These are phyloP conservation scores for Lophius americanus DNA, from an alignment of 2,797 vertebrate genomes.

Conservation along the genomic window DNA sequence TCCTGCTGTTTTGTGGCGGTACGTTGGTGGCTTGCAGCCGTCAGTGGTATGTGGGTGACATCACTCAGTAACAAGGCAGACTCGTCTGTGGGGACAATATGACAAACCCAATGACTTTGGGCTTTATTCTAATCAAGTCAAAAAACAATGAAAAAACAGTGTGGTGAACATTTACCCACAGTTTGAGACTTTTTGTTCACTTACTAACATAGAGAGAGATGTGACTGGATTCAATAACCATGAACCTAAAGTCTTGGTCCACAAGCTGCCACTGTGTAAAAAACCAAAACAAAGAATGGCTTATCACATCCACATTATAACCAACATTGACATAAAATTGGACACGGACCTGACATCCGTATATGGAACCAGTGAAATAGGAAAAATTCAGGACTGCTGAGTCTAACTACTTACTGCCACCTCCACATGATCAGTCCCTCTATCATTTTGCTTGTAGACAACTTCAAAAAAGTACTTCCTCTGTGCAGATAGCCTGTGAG, in stretches of 20 bases:
- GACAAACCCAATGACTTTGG: not conserved
- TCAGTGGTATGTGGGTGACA: constrained; percentile 90
- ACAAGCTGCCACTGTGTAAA: constrained; percentile 88
- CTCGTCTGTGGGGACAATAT: constrained; percentile 83
- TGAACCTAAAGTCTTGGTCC: constrained; percentile 78
- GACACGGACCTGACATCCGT: not conserved
- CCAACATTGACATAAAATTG: constrained; percentile 1
- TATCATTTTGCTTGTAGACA: constrained; percentile 90
- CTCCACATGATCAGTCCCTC: constrained; percentile 92
- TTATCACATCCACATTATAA: constrained; percentile 6
- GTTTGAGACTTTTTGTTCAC: constrained; percentile 54
- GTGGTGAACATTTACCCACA: no score
- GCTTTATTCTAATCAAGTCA: no score
- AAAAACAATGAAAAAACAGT: no score
- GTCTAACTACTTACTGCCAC: constrained; percentile 87
- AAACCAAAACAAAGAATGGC: constrained; percentile 28
- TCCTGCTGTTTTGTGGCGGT: constrained; percentile 1
- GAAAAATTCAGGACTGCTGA: not conserved
- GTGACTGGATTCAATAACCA: constrained; percentile 84
- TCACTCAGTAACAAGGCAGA: constrained; percentile 83
- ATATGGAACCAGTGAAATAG: not conserved
- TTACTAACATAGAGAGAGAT: constrained; percentile 94
- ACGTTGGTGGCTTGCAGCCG: constrained; percentile 80
- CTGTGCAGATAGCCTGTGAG: constrained; percentile 81
- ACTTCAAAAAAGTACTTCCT: constrained; percentile 94